phyloP scores from a whole-genome alignment of 2,113 vertebrate species.

The Poecilia latipinna region DNA sequence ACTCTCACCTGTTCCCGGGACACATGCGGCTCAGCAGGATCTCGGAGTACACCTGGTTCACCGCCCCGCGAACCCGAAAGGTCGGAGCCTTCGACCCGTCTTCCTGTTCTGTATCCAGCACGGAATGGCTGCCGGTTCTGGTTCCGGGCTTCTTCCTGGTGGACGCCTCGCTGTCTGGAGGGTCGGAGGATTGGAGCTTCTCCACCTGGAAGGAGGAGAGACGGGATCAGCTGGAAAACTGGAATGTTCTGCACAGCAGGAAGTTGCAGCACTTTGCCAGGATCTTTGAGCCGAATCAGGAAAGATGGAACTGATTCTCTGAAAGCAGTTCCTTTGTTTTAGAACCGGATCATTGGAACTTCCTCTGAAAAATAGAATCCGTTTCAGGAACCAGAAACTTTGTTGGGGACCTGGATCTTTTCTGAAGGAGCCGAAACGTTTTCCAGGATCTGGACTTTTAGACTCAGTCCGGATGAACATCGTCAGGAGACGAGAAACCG shows the following conservation, averaged over 20 bases:
- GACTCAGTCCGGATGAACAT: too few species aligned
- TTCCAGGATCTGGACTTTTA: too few species aligned
- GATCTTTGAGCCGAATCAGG: too few species aligned
- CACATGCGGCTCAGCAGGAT: constrained; percentile 95
- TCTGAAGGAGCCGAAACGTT: not conserved
- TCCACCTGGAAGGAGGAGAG: constrained; percentile 81
- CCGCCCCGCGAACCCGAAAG: constrained; percentile 90
- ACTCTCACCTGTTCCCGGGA: constrained; percentile 38
- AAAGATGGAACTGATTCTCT: too few species aligned
- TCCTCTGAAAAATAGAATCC: too few species aligned
- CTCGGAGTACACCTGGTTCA: constrained; percentile 95
- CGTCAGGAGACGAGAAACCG: too few species aligned
- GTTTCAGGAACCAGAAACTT: not conserved
- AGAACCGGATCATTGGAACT: too few species aligned
- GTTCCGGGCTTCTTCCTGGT: constrained; percentile 47
- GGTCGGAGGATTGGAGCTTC: constrained; percentile 79
- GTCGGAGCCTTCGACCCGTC: constrained; percentile 76
- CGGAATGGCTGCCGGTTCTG: constrained; percentile 32
- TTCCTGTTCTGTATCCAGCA: constrained; percentile 51
- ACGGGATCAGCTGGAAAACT: not conserved
- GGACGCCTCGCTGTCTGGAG: constrained; percentile 54
- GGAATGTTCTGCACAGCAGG: too few species aligned
- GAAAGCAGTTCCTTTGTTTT: too few species aligned
- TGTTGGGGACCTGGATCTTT: not conserved
- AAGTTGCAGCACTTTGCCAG: too few species aligned